Conservation (phyloP, 2,113 vertebrate genomes). For the Micronycteris hirsuta region DNA sequence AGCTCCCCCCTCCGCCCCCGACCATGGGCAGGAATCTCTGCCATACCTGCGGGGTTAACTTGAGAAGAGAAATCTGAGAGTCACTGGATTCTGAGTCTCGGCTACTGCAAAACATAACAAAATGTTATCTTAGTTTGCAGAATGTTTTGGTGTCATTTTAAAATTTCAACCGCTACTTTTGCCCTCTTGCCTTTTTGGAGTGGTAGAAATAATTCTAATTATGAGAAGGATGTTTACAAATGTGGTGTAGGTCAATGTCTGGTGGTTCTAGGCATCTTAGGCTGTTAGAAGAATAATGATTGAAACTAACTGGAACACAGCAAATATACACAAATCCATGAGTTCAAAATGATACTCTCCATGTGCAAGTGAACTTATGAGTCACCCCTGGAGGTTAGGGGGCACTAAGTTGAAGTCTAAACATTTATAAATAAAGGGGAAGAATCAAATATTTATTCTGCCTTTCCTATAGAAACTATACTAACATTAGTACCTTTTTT, state of each 20-base stretch:
- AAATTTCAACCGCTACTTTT: constrained; percentile 14
- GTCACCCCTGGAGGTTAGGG: background rate
- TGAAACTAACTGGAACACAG: background rate
- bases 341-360: background rate
- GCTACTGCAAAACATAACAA: constrained; percentile 71
- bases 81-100: constrained; percentile 77
- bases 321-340: background rate
- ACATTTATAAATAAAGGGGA: background rate
- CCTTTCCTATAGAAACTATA: background rate
- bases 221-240: constrained; percentile 3
- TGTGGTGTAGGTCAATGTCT: background rate
- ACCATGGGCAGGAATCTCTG: background rate
- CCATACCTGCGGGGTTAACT: constrained; percentile 74
- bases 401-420: background rate
- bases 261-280: background rate
- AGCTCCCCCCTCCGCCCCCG: background rate
- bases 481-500: background rate
- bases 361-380: background rate
- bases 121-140: background rate
- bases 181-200: background rate
- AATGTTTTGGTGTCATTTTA: constrained; percentile 18
- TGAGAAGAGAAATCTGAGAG: constrained; percentile 60
- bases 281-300: background rate
- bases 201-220: background rate
- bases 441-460: background rate